A percentile compares a stretch with the other conserved stretches of the same genome.
These are phyloP conservation scores for Rhombomys opimus DNA, from an alignment of 2,113 vertebrate genomes.

Conservation along the genomic window DNA sequence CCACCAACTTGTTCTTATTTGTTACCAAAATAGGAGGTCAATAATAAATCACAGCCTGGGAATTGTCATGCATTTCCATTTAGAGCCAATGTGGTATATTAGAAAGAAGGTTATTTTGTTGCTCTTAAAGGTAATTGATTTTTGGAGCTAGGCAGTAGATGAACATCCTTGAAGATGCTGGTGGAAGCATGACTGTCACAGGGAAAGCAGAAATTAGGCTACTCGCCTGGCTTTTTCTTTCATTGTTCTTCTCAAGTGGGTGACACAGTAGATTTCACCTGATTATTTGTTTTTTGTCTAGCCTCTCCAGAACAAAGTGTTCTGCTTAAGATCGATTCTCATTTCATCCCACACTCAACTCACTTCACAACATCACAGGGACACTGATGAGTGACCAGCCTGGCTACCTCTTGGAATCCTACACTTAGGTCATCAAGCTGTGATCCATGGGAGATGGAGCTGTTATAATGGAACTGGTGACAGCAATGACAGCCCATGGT, in stretches of 20 bases:
- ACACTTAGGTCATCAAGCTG: background rate
- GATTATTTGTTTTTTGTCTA: background rate
- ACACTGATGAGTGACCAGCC: background rate
- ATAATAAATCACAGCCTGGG: background rate
- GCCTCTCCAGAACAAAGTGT: background rate
- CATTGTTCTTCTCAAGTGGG: background rate
- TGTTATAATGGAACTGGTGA: background rate
- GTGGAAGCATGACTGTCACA: background rate
- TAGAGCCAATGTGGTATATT: background rate
- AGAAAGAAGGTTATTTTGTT: background rate
- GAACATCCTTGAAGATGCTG: background rate
- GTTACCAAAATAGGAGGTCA: background rate
- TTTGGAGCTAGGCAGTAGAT: background rate
- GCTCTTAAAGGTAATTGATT: background rate
- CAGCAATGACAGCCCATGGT: accelerated
- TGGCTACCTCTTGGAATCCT: background rate
- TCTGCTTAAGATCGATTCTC: background rate
- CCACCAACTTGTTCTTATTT: background rate
- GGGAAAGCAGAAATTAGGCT: background rate
- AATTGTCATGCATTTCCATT: background rate
- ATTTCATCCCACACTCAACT: background rate
- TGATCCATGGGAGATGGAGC: background rate
- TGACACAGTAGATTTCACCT: background rate
- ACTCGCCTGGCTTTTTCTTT: background rate
- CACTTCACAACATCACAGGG: accelerated